phyloP scores from a whole-genome alignment of 2,113 vertebrate genomes.

The Buteo buteo region DNA sequence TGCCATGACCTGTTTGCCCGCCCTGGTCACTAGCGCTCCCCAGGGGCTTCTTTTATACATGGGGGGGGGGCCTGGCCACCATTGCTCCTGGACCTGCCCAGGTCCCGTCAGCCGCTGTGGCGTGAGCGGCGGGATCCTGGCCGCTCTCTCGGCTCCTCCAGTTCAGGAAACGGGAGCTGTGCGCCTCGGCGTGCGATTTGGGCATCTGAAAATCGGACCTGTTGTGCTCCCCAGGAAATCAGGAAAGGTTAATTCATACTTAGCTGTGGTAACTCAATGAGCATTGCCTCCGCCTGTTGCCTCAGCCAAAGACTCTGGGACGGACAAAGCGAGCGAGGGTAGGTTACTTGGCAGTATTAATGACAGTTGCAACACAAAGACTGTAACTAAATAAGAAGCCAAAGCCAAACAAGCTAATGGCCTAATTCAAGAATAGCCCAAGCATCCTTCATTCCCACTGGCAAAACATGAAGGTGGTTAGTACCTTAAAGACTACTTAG shows the following conservation, averaged over 20 bases:
- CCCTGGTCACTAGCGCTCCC: not conserved
- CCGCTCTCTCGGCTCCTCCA: not conserved
- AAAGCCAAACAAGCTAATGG: not conserved
- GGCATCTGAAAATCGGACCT: not conserved
- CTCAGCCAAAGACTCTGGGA: not conserved
- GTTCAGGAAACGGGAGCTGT: not conserved
- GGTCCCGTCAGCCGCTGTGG: not conserved
- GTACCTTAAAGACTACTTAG: not conserved
- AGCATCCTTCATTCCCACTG: not conserved
- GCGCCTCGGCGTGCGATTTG: fast-evolving
- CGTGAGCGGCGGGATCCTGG: not conserved
- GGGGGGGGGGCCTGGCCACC: not conserved
- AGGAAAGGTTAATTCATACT: not conserved
- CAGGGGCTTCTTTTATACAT: not conserved
- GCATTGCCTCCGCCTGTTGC: not conserved
- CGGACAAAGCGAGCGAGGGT: fast-evolving
- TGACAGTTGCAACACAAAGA: not conserved
- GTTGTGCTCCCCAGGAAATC: not conserved
- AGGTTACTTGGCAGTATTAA: not conserved
- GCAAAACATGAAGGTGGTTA: not conserved
- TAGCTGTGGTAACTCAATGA: not conserved
- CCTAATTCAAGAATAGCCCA: not conserved
- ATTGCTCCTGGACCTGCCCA: not conserved
- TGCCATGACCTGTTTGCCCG: too few relatives aligned
- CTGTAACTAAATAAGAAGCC: not conserved